These are phyloP conservation scores for Corydoras sp. DNA, from an alignment of 2,113 vertebrate species.

Conservation along the genomic window DNA sequence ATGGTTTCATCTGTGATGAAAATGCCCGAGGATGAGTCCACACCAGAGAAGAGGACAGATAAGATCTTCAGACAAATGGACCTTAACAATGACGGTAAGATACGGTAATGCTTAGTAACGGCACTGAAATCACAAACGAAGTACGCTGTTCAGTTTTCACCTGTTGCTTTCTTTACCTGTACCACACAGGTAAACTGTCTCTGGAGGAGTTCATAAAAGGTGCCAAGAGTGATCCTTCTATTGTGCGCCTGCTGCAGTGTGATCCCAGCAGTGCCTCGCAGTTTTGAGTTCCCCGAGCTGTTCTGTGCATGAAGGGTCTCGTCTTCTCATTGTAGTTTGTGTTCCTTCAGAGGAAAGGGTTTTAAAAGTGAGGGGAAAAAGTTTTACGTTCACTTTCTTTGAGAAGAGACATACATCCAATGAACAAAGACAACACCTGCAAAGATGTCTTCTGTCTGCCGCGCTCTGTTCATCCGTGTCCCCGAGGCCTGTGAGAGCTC, in stretches of 20 bases:
- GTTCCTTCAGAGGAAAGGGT: conserved; percentile 46
- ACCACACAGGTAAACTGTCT: conserved; percentile 81
- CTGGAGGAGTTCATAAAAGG: conserved; percentile 98
- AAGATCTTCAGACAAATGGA: conserved; percentile 99
- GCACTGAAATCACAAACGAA: no score
- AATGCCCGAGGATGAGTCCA: conserved; percentile 98
- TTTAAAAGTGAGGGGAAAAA: conserved; percentile 40
- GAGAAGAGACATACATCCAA: conserved; percentile 46
- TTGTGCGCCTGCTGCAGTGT: conserved; percentile 95
- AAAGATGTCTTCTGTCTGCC: conserved; percentile 45
- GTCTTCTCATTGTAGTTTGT: conserved; percentile 54
- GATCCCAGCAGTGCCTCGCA: conserved; percentile 92
- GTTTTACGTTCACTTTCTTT: conserved; percentile 43
- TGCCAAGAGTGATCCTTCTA: conserved; percentile 97
- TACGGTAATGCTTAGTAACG: neutral
- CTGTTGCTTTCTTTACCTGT: neutral
- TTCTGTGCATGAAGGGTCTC: conserved; percentile 70
- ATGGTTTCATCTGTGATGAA: conserved; percentile 99
- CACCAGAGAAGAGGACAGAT: conserved; percentile 96
- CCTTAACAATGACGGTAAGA: conserved; percentile 94
- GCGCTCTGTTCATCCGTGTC: conserved; percentile 33
- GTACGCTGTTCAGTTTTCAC: neutral
- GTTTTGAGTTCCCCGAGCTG: conserved; percentile 72
- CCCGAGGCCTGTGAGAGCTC: conserved; percentile 23
- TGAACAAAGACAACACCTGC: conserved; percentile 41